These are phyloP conservation scores for Bombus confusus DNA, from an alignment of 1,140 invertebrate genomes.

Conservation along the genomic window DNA sequence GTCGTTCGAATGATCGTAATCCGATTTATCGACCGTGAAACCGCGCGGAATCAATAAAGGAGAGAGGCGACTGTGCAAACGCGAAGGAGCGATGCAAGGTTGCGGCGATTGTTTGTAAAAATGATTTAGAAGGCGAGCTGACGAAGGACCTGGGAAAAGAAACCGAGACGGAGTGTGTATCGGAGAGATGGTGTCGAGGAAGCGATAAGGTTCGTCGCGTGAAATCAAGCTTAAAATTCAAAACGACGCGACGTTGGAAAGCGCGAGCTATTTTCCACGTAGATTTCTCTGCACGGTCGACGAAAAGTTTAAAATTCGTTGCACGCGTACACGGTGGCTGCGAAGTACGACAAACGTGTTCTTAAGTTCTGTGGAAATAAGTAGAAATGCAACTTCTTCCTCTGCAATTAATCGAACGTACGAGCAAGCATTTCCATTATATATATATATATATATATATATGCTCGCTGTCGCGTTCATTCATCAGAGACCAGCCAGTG, in stretches of 20 bases:
- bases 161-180: neutral
- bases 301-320: neutral
- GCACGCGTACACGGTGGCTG: no score
- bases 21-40: neutral
- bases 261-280: neutral
- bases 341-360: no score
- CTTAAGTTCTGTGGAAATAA: no score
- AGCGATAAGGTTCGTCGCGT: neutral
- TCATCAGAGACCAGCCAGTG: no score
- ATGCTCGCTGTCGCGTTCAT: no score
- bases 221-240: neutral
- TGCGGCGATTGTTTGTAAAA: conserved; percentile 28
- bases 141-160: neutral
- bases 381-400: no score
- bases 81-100: conserved; percentile 16
- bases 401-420: no score
- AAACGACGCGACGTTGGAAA: neutral
- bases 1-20: conserved; percentile 2
- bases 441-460: no score
- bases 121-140: conserved; percentile 20
- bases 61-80: neutral
- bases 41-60: neutral
- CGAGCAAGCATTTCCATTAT: no score
- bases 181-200: neutral
- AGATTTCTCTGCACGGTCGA: neutral